Evolutionary conservation across 2,113 vertebrate genomes (phyloP).

Genomic region (Plectropomus leopardus): DNA sequence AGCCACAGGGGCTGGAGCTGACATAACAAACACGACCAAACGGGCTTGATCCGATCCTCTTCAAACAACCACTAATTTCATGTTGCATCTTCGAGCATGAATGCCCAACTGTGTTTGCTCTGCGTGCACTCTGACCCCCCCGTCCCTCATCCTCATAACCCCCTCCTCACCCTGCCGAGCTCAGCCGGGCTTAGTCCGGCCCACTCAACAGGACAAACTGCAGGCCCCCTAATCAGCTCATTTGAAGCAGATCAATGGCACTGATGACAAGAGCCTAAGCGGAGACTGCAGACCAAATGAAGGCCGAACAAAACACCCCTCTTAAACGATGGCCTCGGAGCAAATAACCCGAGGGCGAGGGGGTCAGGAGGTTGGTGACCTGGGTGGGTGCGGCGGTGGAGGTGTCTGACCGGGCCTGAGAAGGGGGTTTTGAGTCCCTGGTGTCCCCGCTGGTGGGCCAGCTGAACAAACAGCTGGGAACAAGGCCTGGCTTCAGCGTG

Average conservation of each 20-base stretch:
- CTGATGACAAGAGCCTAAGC: slow-evolving; percentile 77
- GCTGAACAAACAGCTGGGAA: slow-evolving; percentile 86
- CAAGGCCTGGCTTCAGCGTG: slow-evolving; percentile 78
- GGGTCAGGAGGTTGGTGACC: slow-evolving; percentile 82
- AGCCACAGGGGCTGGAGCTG: slow-evolving; percentile 45
- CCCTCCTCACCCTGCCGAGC: slow-evolving; percentile 51
- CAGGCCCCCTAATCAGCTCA: slow-evolving; percentile 83
- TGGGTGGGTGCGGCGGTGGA: slow-evolving; percentile 70
- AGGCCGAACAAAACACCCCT: slow-evolving; percentile 81
- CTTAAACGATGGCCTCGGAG: slow-evolving; percentile 80
- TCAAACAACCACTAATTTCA: slow-evolving; percentile 70
- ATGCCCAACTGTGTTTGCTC: slow-evolving; percentile 77
- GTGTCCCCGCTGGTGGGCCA: slow-evolving; percentile 81
- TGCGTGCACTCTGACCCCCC: slow-evolving; percentile 66
- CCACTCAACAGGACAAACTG: slow-evolving; percentile 79
- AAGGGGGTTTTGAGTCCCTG: slow-evolving; percentile 58
- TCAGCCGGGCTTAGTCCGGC: slow-evolving; percentile 51
- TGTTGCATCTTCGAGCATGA: slow-evolving; percentile 69
- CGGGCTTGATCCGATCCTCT: slow-evolving; percentile 48
- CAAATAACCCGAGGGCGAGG: slow-evolving; percentile 77
- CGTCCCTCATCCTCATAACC: slow-evolving; percentile 54
- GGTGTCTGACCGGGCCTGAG: slow-evolving; percentile 74
- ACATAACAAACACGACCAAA: slow-evolving; percentile 61
- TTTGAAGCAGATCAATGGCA: slow-evolving; percentile 82
- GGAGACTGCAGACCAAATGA: slow-evolving; percentile 58